Base-by-base conservation (phyloP, 2,888 invertebrate species). In the Caprella mutica region DNA sequence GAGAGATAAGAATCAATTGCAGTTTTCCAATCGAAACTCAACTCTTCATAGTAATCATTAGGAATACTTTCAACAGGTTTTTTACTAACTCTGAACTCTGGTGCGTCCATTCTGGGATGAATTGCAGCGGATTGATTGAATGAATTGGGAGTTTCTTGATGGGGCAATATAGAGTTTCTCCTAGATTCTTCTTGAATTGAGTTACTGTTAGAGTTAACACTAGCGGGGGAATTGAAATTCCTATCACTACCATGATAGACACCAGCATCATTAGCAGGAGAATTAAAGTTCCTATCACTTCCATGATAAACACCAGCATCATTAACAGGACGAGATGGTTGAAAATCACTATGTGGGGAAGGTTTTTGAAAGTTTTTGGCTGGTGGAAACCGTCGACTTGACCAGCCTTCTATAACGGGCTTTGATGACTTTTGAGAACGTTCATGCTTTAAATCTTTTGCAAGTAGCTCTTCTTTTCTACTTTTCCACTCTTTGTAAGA, bases 401-500 rank as follows among this genome's bases (percentile, higher is more conserved):
- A 27, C 48, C 48, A 48, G 19, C 48, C 48, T 30, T 48, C 48
- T 8, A 48, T 29, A 17, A 29, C 48, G 9, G 48, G n/a, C 30
- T 48, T 48, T 12, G 26, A 5, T 21, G 48, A 48, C 23, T 30
- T 21, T 12, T 27, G 21, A 44, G 26, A 26, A 1, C 5, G 44
- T n/a, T 12, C 44, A 26, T 26, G 44, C 12, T 14, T 4, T 26
- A 19, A 30, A n/a, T n/a, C 6, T 9, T 30, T 30, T 9, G 29
- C 29, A n/a, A 29, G 48, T 30, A 29, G 8, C n/a, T n/a, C n/a
- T n/a, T n/a, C n/a, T n/a, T n/a, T n/a, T n/a, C n/a, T n/a, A n/a
- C n/a, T n/a, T 26, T 30, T 48, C 48, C 48, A 48, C 30, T 48
- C 48, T 21, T 29, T 27, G 30, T 48, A 48, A 4, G 48, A 48